Evolutionary conservation across 2,797 vertebrate genomes (phyloP).

Genomic region (Alectoris magna): DNA sequence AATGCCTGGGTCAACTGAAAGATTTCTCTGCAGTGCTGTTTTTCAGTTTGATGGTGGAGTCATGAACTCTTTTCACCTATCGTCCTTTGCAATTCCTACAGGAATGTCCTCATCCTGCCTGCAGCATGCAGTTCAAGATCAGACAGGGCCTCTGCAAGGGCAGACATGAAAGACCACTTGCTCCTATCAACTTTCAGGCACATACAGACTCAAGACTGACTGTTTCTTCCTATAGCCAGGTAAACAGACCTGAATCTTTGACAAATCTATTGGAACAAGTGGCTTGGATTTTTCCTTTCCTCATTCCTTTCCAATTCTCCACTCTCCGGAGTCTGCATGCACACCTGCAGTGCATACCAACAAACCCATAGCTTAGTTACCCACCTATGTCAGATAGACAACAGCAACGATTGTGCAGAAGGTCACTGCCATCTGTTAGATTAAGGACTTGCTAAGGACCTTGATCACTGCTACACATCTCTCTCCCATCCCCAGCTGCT

Average conservation of each 20-base stretch:
- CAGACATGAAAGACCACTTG: background rate
- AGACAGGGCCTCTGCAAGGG: conserved; percentile 11
- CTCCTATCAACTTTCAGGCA: background rate
- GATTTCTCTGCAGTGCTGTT: conserved; percentile 37
- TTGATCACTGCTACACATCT: background rate
- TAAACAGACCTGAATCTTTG: background rate
- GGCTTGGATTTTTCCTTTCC: background rate
- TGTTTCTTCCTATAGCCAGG: background rate
- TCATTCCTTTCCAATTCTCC: background rate
- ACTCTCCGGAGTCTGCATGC: background rate
- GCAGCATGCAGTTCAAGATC: background rate
- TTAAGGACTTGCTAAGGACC: background rate
- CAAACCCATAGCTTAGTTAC: background rate
- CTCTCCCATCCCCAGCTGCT: conserved; percentile 11
- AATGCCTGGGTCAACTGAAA: background rate
- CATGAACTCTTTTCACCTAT: background rate
- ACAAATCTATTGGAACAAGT: background rate
- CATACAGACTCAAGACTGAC: background rate
- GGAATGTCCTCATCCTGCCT: background rate
- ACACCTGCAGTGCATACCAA: background rate
- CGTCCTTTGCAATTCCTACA: background rate
- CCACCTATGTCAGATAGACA: background rate
- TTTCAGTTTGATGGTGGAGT: background rate
- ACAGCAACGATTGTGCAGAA: background rate
- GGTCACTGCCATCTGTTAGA: background rate